Percentiles rank a stretch among this genome's conserved stretches.
These are phyloP conservation scores for Aleiodes alternator DNA, from an alignment of 2,888 invertebrate species.

Conservation along the genomic window DNA sequence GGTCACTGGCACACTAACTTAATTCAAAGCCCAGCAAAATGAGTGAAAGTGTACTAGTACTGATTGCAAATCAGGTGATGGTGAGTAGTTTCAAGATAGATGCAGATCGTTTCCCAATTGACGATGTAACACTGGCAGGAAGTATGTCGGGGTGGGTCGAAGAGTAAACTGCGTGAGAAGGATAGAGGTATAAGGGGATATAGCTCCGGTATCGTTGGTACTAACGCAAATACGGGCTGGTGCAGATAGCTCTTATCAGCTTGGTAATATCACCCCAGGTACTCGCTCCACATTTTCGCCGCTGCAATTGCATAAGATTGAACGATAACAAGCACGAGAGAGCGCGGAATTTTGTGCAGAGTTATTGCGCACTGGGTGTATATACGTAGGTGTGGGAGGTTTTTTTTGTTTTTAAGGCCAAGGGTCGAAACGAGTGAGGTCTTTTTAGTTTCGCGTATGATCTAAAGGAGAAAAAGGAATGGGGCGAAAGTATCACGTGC, in stretches of 20 bases:
- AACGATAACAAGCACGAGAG: constrained; percentile 69
- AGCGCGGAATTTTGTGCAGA: constrained; percentile 61
- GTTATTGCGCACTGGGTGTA: constrained; percentile 58
- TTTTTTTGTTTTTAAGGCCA: not conserved
- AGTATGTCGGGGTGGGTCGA: not conserved
- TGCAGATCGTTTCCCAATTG: constrained; percentile 58
- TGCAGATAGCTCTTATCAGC: constrained; percentile 58
- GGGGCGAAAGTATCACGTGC: constrained; percentile 40
- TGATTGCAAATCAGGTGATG: not conserved
- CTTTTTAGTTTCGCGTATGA: constrained; percentile 26
- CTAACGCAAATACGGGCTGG: constrained; percentile 53
- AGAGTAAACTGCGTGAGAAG: constrained; percentile 21
- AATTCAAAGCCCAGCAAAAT: too few relatives aligned
- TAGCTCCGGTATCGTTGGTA: constrained; percentile 30
- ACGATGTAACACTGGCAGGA: not conserved
- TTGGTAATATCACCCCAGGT: constrained; percentile 57
- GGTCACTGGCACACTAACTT: too few relatives aligned
- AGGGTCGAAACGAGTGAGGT: constrained; percentile 10
- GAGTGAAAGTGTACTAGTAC: not conserved
- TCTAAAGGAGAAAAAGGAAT: constrained; percentile 4
- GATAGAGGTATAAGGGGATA: constrained; percentile 7
- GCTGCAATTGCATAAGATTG: constrained; percentile 70
- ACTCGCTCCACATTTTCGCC: constrained; percentile 68
- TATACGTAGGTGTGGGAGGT: not conserved
- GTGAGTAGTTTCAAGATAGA: constrained; percentile 37